A percentile compares a stretch with the other conserved stretches of the same genome.
Evolutionary conservation across 1,140 invertebrate species (phyloP).

Genomic region (Maniola jurtina): DNA sequence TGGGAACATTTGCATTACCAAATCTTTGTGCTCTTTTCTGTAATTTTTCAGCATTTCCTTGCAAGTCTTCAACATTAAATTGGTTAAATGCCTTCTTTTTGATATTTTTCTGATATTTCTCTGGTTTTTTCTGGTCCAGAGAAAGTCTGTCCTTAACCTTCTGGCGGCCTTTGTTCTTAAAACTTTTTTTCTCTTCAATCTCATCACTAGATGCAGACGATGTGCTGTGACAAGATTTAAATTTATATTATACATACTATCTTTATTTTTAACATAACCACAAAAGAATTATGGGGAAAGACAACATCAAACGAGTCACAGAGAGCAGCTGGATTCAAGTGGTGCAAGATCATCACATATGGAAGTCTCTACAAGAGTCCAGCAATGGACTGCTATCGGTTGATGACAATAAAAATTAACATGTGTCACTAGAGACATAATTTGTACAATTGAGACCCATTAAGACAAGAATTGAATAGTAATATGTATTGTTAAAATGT

Average conservation of each 20-base stretch:
- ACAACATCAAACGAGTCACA: neutral
- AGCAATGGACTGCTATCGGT: neutral
- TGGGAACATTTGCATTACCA: conserved; percentile 58
- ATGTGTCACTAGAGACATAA: neutral
- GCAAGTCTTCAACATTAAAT: conserved; percentile 82
- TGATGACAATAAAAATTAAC: neutral
- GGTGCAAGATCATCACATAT: too few relatives aligned
- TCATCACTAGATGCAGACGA: conserved; percentile 73
- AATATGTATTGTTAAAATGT: too few relatives aligned
- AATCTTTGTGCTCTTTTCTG: conserved; percentile 94
- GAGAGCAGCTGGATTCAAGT: neutral
- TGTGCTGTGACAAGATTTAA: conserved; percentile 46
- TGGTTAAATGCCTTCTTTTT: conserved; percentile 84
- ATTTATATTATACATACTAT: neutral
- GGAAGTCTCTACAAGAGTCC: too few relatives aligned
- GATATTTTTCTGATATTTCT: conserved; percentile 74
- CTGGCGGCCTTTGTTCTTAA: conserved; percentile 66
- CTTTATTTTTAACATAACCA: too few relatives aligned
- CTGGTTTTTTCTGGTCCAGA: conserved; percentile 66
- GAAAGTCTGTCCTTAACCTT: conserved; percentile 73
- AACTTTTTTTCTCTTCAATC: conserved; percentile 58
- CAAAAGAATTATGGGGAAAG: too few relatives aligned
- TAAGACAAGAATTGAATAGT: too few relatives aligned
- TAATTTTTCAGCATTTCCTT: conserved; percentile 86
- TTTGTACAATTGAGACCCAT: too few relatives aligned